Conservation (phyloP, 2,113 vertebrate genomes). For the Hippoglossus stenolepis region DNA sequence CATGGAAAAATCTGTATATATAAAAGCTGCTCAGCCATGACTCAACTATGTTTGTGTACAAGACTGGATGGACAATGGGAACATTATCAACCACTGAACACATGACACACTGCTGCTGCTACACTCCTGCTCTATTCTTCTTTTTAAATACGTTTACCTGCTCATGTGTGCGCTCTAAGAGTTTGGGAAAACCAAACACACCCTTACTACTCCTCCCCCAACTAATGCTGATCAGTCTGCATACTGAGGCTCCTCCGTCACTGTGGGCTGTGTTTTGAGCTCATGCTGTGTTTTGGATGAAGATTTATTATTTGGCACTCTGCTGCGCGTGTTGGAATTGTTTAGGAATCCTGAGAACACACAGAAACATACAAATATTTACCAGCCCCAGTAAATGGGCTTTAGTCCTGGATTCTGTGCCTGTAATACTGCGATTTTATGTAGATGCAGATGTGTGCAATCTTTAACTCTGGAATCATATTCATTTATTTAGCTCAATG, state of each 20-base stretch:
- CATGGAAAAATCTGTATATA: conserved; percentile 50
- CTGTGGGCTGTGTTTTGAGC: conserved; percentile 55
- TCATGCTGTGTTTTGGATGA: conserved; percentile 18
- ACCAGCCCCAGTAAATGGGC: conserved; percentile 1
- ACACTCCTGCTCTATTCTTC: neutral
- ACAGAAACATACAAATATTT: conserved; percentile 7
- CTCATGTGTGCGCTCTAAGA: conserved; percentile 62
- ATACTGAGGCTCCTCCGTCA: conserved; percentile 59
- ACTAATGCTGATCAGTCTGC: conserved; percentile 83
- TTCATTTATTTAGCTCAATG: neutral
- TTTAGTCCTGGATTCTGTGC: neutral
- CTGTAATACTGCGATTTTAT: neutral
- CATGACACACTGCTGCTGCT: neutral
- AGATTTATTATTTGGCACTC: conserved; percentile 10
- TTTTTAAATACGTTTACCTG: conserved; percentile 9
- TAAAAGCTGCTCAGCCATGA: conserved; percentile 25
- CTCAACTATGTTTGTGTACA: neutral
- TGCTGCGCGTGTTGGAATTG: neutral
- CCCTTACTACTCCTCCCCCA: conserved; percentile 46
- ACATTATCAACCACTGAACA: neutral
- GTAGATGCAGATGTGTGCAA: too few species aligned
- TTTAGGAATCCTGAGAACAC: neutral
- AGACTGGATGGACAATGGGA: neutral
- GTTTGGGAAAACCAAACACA: conserved; percentile 58
- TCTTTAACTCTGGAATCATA: neutral